A percentile compares a stretch with the other conserved stretches of the same genome.
Conservation (phyloP, 2,888 invertebrate genomes). For the Andrena hattorfiana region DNA sequence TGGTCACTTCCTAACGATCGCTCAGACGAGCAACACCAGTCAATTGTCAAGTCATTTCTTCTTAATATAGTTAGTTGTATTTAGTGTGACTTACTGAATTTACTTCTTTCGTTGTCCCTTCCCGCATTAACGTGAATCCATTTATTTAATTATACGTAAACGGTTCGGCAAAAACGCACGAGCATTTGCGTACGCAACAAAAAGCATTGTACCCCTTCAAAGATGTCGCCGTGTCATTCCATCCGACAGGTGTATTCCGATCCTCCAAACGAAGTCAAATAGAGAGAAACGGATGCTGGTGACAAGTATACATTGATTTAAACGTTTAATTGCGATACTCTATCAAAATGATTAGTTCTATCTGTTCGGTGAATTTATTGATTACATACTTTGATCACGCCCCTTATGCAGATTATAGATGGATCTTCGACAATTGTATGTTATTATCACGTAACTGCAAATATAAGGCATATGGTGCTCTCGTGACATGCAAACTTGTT, state of each 20-base stretch:
- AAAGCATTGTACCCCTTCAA: slow-evolving; percentile 29
- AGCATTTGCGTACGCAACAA: too few species aligned
- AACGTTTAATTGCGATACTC: slow-evolving; percentile 26
- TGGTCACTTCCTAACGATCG: too few species aligned
- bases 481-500: neutral
- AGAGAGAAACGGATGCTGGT: slow-evolving; percentile 1
- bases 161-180: too few species aligned
- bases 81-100: too few species aligned
- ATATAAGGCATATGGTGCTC: neutral
- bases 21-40: too few species aligned
- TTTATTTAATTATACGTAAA: too few species aligned
- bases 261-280: slow-evolving; percentile 12
- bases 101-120: too few species aligned
- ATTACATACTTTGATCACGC: slow-evolving; percentile 1
- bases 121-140: too few species aligned
- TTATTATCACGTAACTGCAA: neutral
- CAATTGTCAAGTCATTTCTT: too few species aligned
- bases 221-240: slow-evolving; percentile 38
- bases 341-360: slow-evolving; percentile 21
- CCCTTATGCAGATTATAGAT: neutral
- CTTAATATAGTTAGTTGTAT: too few species aligned
- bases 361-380: slow-evolving; percentile 17
- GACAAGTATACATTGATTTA: slow-evolving; percentile 15
- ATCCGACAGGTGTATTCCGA: slow-evolving; percentile 37
- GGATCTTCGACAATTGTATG: neutral